Evolutionary conservation across 2,113 vertebrate genomes (phyloP).

Genomic region (Myrmecobius fasciatus): DNA sequence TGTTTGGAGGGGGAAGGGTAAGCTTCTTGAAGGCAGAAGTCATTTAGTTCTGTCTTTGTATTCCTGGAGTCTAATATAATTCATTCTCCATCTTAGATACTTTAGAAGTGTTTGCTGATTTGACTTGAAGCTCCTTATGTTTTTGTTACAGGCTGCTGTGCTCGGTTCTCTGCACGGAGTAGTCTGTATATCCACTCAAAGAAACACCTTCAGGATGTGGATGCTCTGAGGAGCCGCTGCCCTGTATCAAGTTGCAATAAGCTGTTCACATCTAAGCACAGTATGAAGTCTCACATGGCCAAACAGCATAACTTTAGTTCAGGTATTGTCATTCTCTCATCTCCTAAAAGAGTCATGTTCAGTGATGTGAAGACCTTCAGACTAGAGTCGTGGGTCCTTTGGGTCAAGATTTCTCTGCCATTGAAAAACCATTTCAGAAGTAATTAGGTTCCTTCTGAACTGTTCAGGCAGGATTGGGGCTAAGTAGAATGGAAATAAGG

Average conservation of each 20-base stretch:
- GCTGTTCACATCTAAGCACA: constrained; percentile 95
- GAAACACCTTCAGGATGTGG: constrained; percentile 94
- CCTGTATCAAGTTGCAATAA: constrained; percentile 93
- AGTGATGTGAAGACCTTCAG: background rate
- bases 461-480: background rate
- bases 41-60: background rate
- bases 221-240: constrained; percentile 90
- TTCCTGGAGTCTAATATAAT: background rate
- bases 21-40: background rate
- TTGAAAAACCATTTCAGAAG: background rate
- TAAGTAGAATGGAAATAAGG: background rate
- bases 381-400: background rate
- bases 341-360: background rate
- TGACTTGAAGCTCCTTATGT: background rate
- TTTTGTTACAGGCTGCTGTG: constrained; percentile 91
- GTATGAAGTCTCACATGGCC: constrained; percentile 94
- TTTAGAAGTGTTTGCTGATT: background rate
- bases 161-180: constrained; percentile 97
- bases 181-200: constrained; percentile 98
- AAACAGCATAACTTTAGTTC: constrained; percentile 93
- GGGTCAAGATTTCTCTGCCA: background rate
- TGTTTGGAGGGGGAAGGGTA: background rate
- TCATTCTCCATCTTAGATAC: background rate
- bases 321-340: constrained; percentile 81
- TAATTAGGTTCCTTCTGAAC: background rate